Conservation (phyloP, 2,888 invertebrate genomes). For the Elegia similella region DNA sequence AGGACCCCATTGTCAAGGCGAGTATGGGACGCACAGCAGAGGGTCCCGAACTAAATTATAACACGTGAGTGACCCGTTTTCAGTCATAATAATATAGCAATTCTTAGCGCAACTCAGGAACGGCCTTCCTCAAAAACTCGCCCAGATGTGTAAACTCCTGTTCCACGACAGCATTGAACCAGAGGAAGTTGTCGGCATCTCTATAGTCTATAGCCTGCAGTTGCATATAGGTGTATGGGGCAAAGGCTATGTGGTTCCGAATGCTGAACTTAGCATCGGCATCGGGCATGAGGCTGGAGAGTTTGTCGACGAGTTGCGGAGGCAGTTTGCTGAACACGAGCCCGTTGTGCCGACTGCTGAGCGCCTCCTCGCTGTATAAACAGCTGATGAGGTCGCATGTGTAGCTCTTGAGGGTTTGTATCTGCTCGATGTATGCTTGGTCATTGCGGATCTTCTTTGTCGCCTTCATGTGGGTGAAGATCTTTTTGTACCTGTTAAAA, state of each 20-base stretch:
- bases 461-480: constrained; percentile 42
- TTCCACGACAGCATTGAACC: constrained; percentile 48
- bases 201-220: constrained; percentile 37
- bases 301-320: constrained; percentile 50
- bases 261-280: constrained; percentile 56
- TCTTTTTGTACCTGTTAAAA: constrained; percentile 56
- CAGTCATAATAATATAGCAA: too few species aligned
- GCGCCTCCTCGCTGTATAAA: constrained; percentile 53
- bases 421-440: constrained; percentile 37
- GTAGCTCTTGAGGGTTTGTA: constrained; percentile 46
- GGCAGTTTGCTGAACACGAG: constrained; percentile 54
- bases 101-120: constrained; percentile 41
- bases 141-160: constrained; percentile 47
- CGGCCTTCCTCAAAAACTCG: constrained; percentile 46
- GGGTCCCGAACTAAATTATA: too few species aligned
- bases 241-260: constrained; percentile 61
- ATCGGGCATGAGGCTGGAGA: constrained; percentile 50
- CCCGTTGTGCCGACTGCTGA: constrained; percentile 46
- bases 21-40: too few species aligned
- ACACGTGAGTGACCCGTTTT: too few species aligned
- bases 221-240: constrained; percentile 53
- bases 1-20: too few species aligned
- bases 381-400: constrained; percentile 60
- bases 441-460: constrained; percentile 35
- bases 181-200: constrained; percentile 48